Percentiles rank a stretch among this genome's conserved stretches.
These are phyloP conservation scores for Tenthredo scrophulariae DNA, from an alignment of 2,888 invertebrate species.

Conservation along the genomic window DNA sequence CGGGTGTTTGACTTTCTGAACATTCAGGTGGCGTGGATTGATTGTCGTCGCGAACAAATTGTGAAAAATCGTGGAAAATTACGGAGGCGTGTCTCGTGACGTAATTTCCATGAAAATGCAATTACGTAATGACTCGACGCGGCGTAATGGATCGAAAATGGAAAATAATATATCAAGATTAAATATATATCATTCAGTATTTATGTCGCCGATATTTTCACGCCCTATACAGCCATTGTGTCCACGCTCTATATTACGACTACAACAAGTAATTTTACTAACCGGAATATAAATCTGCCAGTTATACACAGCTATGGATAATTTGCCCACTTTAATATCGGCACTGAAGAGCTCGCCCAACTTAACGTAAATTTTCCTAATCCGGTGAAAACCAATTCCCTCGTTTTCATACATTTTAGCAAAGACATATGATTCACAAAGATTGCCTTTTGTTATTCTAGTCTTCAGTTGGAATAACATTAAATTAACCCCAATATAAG, in stretches of 20 bases:
- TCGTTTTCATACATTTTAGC: background rate
- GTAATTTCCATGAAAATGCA: conserved; percentile 38
- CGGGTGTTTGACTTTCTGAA: background rate
- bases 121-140: conserved; percentile 26
- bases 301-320: conserved; percentile 27
- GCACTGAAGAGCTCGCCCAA: background rate
- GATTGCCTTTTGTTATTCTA: background rate
- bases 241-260: conserved; percentile 27
- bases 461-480: background rate
- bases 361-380: conserved; percentile 1
- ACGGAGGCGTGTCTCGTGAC: conserved; percentile 11
- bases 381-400: background rate
- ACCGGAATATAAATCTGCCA: conserved; percentile 26
- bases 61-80: conserved; percentile 17
- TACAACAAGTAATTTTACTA: conserved; percentile 29
- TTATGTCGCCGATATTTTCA: conserved; percentile 36
- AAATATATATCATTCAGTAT: conserved; percentile 42
- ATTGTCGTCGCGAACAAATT: background rate
- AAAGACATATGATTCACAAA: background rate
- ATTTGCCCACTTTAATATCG: conserved; percentile 25
- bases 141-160: conserved; percentile 30
- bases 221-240: background rate
- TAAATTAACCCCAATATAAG: background rate
- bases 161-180: conserved; percentile 39
- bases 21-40: background rate